A percentile compares a stretch with the other conserved stretches of the same genome.
Evolutionary conservation across 2,113 vertebrate species (phyloP).

Genomic region (Oplegnathus fasciatus): DNA sequence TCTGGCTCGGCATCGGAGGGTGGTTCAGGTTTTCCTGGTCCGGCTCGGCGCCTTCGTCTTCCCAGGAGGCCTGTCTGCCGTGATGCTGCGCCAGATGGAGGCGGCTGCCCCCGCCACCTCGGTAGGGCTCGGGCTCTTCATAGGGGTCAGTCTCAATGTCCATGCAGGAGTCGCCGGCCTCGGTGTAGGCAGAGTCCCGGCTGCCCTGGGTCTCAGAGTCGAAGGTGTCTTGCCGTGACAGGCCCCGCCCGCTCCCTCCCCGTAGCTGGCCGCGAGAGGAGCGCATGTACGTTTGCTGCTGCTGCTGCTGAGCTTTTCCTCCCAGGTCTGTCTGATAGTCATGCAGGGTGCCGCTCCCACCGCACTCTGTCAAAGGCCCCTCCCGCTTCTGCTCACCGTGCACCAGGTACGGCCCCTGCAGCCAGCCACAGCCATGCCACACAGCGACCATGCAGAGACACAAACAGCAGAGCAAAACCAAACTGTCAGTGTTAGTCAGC

Average conservation of each 20-base stretch:
- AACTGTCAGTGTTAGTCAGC: constrained; percentile 74
- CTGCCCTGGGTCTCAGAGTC: constrained; percentile 94
- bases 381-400: constrained; percentile 90
- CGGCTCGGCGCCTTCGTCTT: constrained; percentile 89
- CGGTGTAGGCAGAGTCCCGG: constrained; percentile 94
- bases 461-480: constrained; percentile 73
- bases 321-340: constrained; percentile 86
- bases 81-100: constrained; percentile 84
- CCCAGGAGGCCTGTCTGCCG: constrained; percentile 89
- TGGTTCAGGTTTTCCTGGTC: constrained; percentile 91
- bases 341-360: constrained; percentile 82
- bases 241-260: constrained; percentile 81
- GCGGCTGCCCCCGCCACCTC: constrained; percentile 75
- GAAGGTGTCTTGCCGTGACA: constrained; percentile 94
- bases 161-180: constrained; percentile 92
- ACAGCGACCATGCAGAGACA: constrained; percentile 86
- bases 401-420: constrained; percentile 92
- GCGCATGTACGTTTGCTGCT: constrained; percentile 81
- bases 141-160: constrained; percentile 96
- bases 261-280: constrained; percentile 81
- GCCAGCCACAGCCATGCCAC: constrained; percentile 71
- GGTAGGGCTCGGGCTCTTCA: constrained; percentile 89
- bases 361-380: constrained; percentile 85
- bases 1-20: constrained; percentile 78
- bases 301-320: constrained; percentile 83